Percentiles rank a stretch among this genome's conserved stretches.
Conservation (phyloP, 2,113 vertebrate genomes). For the Columba livia region DNA sequence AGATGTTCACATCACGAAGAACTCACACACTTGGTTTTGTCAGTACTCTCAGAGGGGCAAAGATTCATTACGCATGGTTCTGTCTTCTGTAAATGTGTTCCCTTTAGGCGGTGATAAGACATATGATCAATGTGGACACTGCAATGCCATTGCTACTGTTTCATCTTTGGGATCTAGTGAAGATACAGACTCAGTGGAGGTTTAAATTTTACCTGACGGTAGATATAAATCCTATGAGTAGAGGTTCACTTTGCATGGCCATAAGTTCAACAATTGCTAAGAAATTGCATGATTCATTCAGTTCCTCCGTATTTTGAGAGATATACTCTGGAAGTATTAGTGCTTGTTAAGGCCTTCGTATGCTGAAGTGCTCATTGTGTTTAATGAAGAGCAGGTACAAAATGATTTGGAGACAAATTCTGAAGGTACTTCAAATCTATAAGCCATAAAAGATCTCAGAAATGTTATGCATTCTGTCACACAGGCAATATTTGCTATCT, state of each 20-base stretch:
- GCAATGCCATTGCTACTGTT: background rate
- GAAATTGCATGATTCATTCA: background rate
- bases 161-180: background rate
- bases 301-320: background rate
- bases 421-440: background rate
- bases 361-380: background rate
- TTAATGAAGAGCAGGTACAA: background rate
- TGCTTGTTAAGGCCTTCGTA: background rate
- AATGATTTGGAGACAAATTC: background rate
- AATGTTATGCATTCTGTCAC: background rate
- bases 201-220: background rate
- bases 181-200: background rate
- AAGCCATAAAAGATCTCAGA: background rate
- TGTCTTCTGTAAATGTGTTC: background rate
- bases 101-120: background rate
- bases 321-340: background rate
- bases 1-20: background rate
- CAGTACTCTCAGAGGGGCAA: background rate
- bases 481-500: background rate
- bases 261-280: background rate
- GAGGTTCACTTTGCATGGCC: background rate
- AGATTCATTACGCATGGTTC: background rate
- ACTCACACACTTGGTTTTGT: background rate
- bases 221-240: background rate
- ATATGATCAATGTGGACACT: background rate